These are phyloP conservation scores for Pachypeltis micranthus DNA, from an alignment of 1,140 invertebrate species.

Conservation along the genomic window DNA sequence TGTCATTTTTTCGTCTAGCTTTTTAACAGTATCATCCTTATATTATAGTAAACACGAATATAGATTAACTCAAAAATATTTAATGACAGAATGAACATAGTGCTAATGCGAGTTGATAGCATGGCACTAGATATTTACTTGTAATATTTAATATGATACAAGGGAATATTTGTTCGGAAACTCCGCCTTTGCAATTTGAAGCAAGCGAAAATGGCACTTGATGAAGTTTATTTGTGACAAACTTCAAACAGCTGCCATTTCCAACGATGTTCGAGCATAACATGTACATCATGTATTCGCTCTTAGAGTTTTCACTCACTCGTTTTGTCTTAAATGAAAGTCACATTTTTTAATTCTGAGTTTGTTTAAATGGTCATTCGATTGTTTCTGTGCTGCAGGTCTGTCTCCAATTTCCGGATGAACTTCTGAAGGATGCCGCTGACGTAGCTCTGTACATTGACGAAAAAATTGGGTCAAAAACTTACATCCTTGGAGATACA, in stretches of 20 bases:
- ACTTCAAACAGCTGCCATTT: neutral
- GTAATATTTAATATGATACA: too few species aligned
- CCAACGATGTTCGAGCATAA: neutral
- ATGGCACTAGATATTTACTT: too few species aligned
- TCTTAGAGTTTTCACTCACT: neutral
- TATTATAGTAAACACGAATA: too few species aligned
- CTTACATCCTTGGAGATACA: conserved; percentile 84
- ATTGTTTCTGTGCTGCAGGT: conserved; percentile 46
- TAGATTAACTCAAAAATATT: too few species aligned
- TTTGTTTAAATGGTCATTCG: neutral
- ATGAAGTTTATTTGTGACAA: neutral
- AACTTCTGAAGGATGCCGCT: conserved; percentile 56
- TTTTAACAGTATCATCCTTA: too few species aligned
- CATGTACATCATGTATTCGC: neutral
- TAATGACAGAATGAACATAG: too few species aligned
- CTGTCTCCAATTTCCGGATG: conserved; percentile 84
- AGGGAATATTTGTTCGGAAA: too few species aligned
- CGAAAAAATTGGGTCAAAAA: conserved; percentile 40
- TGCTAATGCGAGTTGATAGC: too few species aligned
- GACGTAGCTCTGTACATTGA: conserved; percentile 53
- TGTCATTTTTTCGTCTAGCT: too few species aligned
- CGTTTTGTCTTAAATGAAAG: neutral
- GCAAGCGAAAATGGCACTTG: neutral
- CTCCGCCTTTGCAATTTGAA: too few species aligned
- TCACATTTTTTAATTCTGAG: neutral